phyloP scores from a whole-genome alignment of 2,888 invertebrate species.

The Herminia tarsipennalis region DNA sequence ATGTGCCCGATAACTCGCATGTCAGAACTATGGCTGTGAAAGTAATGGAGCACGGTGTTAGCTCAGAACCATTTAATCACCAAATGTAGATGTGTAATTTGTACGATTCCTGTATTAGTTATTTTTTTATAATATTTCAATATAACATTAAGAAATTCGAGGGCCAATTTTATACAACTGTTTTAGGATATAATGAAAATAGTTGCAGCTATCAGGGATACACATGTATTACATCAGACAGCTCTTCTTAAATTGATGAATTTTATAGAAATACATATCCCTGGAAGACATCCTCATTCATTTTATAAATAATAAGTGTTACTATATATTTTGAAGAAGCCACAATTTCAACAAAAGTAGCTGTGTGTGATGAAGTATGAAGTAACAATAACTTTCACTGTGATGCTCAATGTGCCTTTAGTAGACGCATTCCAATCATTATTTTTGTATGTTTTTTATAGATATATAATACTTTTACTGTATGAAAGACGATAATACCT shows the following conservation, averaged over 20 bases:
- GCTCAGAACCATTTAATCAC: conserved; percentile 50
- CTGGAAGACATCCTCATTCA: too few relatives aligned
- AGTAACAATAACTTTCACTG: conserved; percentile 11
- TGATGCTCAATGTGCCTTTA: conserved; percentile 40
- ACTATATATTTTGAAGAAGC: conserved; percentile 2
- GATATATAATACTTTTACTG: conserved; percentile 32
- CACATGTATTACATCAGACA: too few relatives aligned
- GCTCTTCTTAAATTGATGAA: too few relatives aligned
- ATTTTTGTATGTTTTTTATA: conserved; percentile 37
- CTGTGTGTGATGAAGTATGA: conserved; percentile 5
- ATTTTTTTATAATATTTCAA: neutral
- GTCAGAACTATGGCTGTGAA: conserved; percentile 64
- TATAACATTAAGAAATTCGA: conserved; percentile 1
- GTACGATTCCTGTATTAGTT: conserved; percentile 8
- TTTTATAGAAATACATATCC: too few relatives aligned
- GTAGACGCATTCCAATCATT: conserved; percentile 52
- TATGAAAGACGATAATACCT: conserved; percentile 49
- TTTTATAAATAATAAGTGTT: too few relatives aligned
- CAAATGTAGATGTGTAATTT: conserved; percentile 37
- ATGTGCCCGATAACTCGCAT: conserved; percentile 34
- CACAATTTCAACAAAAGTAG: conserved; percentile 14
- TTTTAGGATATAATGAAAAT: neutral
- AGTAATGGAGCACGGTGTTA: conserved; percentile 54
- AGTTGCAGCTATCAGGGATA: neutral
- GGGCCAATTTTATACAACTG: neutral